Conservation (phyloP, 2,888 invertebrate genomes). For the Camponotus fellah region DNA sequence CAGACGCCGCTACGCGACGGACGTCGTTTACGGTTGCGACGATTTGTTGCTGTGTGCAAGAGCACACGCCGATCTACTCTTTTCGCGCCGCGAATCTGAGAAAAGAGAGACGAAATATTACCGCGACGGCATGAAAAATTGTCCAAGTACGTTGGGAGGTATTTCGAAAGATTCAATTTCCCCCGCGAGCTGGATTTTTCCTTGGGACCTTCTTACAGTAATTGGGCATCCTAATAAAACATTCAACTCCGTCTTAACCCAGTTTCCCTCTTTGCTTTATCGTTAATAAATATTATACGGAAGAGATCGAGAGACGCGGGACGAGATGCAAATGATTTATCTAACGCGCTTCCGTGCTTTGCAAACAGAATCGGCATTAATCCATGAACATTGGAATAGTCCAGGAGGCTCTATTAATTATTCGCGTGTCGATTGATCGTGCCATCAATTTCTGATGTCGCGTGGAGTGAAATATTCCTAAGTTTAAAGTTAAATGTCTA, state of each 20-base stretch:
- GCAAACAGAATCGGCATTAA: constrained; percentile 38
- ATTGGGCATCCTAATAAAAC: constrained; percentile 70
- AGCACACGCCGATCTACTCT: constrained; percentile 36
- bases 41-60: constrained; percentile 51
- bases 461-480: not conserved
- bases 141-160: constrained; percentile 18
- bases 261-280: constrained; percentile 36
- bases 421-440: constrained; percentile 18
- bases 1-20: constrained; percentile 8
- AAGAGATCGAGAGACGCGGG: not conserved
- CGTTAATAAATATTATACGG: constrained; percentile 55
- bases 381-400: constrained; percentile 8
- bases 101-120: constrained; percentile 55
- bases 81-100: constrained; percentile 51
- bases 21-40: constrained; percentile 46
- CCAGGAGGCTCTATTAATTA: constrained; percentile 21
- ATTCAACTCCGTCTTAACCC: constrained; percentile 61
- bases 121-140: constrained; percentile 49
- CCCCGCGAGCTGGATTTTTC: constrained; percentile 63
- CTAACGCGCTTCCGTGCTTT: constrained; percentile 34
- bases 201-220: constrained; percentile 66
- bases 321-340: constrained; percentile 43
- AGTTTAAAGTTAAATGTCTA: not conserved
- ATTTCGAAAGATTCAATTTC: constrained; percentile 54
- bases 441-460: constrained; percentile 17